Base-by-base conservation (phyloP, 2,113 vertebrate genomes). In the Petaurus breviceps region DNA sequence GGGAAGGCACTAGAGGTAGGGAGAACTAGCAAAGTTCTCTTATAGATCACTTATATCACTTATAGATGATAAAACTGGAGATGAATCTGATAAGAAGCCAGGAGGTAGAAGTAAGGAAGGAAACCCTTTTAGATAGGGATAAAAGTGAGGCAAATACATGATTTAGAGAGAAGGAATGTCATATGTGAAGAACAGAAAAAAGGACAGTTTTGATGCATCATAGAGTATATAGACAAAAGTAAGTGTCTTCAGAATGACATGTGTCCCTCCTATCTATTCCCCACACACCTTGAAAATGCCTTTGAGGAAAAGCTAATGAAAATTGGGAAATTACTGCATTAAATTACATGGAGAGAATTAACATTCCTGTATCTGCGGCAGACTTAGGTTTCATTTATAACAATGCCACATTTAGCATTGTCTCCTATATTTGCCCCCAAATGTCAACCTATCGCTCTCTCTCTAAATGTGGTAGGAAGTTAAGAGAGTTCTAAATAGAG, bases 401-500 rank as follows among this genome's bases (percentile, higher is more conserved):
- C 5, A 90, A 91, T 91, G 46, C 25, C 37, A 19, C 50, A 19
- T 91, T 97, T 95, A 91, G 50, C 91, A 90, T 24, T 0, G 9
- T 95, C 51, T 94, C 95, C 92, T 47, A 9, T 47, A 91, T 54
- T n/a, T 93, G 92, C 89, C 5, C 7, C 31, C 90, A 50, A 37
- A 51, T n/a, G 16, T 95, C 54, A 84, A 51, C 97, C 90, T 77
- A 77, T 77, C 3, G 84, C 47, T 90, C 97, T 96, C 50, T 94
- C 97, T 68, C 22, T 92, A 96, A 54, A 43, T 92, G n/a, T 43
- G n/a, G 68, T 23, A 43, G 68, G n/a, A 96, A 91, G 93, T 94
- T 97, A 95, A 94, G 96, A 96, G 57, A 25, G 2, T 49, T 97
- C n/a, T 94, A 92, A 97, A 95, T 93, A 19, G 19, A 97, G 43